Percentiles rank a stretch among this genome's conserved stretches.
These are phyloP conservation scores for Buteo buteo DNA, from an alignment of 2,113 vertebrate genomes.

Conservation along the genomic window DNA sequence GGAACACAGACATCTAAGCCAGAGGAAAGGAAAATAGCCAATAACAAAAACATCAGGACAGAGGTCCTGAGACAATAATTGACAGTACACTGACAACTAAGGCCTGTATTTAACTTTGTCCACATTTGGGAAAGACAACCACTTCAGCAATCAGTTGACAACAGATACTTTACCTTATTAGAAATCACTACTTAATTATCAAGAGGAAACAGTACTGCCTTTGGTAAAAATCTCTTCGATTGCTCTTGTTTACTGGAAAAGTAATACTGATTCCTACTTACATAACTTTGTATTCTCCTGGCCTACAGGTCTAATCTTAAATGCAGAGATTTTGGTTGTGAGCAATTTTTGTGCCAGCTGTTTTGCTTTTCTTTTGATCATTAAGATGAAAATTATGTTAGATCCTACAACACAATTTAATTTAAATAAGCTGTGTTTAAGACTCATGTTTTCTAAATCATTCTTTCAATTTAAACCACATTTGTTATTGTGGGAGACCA, in stretches of 20 bases:
- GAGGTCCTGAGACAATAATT: background rate
- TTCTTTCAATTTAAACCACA: background rate
- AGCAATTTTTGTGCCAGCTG: background rate
- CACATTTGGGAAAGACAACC: background rate
- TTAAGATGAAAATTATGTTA: background rate
- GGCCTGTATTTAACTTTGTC: background rate
- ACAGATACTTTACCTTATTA: background rate
- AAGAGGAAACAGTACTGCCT: background rate
- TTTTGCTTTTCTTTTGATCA: background rate
- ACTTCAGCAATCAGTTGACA: background rate
- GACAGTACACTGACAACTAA: background rate
- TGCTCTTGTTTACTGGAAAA: background rate
- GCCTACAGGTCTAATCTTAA: background rate
- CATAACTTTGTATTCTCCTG: accelerated
- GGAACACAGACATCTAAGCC: background rate
- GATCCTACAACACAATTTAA: background rate
- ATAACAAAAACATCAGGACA: background rate
- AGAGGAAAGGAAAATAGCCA: background rate
- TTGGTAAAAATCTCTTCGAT: background rate
- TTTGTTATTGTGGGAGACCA: background rate
- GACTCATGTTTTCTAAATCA: background rate
- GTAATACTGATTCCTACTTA: background rate
- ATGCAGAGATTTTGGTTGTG: background rate
- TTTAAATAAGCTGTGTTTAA: background rate
- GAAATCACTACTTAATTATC: background rate